Evolutionary conservation across 2,113 vertebrate genomes (phyloP).

Genomic region (Gasterosteus nipponicus): DNA sequence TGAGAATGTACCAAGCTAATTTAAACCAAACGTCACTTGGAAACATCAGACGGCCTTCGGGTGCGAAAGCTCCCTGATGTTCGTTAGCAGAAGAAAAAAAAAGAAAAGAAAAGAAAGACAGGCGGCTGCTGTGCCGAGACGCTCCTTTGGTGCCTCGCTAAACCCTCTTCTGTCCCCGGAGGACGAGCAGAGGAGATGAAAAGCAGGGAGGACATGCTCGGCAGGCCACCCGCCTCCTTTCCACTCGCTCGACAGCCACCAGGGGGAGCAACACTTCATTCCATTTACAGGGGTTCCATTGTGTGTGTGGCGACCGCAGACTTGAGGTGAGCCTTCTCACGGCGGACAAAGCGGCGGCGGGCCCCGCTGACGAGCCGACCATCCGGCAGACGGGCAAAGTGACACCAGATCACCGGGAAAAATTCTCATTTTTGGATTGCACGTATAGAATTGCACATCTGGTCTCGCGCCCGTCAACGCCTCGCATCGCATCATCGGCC

Average conservation of each 20-base stretch:
- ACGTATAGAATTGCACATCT: constrained; percentile 25
- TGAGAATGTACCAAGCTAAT: not conserved
- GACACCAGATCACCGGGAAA: not conserved
- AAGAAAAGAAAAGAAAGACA: not conserved
- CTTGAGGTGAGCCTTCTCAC: not conserved
- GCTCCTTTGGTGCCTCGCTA: not conserved
- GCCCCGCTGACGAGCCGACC: not conserved
- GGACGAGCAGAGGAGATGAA: not conserved
- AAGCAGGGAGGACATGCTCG: not conserved
- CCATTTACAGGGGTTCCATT: not conserved
- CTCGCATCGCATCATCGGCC: not conserved
- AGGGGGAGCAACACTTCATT: constrained; percentile 34
- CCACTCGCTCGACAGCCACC: constrained; percentile 3
- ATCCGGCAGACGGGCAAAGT: not conserved
- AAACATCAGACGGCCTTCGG: not conserved
- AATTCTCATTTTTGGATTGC: not conserved
- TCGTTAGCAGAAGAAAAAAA: not conserved
- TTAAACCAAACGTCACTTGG: not conserved
- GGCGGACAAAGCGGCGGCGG: not conserved
- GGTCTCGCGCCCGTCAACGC: not conserved
- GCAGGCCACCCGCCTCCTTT: not conserved
- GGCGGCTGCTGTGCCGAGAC: not conserved
- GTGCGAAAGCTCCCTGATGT: not conserved
- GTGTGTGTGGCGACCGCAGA: not conserved
- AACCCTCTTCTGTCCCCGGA: not conserved